Evolutionary conservation across 2,797 vertebrate genomes (phyloP).

Genomic region (Notamacropus eugenii): DNA sequence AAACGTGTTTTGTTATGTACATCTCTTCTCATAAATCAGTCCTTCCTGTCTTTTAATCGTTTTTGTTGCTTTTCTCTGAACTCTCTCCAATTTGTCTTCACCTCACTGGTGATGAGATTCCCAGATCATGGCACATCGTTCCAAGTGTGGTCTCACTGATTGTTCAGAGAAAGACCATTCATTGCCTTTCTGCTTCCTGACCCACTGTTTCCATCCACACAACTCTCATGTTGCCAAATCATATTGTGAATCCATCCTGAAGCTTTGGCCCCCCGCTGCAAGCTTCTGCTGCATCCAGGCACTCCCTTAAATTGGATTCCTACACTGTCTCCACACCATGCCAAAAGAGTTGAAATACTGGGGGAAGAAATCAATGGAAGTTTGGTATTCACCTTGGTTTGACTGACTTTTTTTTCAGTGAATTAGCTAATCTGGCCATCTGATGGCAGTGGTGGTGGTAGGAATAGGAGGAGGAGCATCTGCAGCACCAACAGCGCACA

Average conservation of each 20-base stretch:
- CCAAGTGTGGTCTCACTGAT: slow-evolving; percentile 72
- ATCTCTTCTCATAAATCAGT: slow-evolving; percentile 84
- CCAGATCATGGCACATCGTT: slow-evolving; percentile 75
- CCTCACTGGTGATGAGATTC: slow-evolving; percentile 82
- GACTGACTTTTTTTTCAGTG: background rate
- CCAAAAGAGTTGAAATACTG: slow-evolving; percentile 28
- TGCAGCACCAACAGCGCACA: background rate
- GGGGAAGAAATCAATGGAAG: background rate
- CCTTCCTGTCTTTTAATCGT: slow-evolving; percentile 81
- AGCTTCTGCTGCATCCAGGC: background rate
- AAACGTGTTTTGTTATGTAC: slow-evolving; percentile 82
- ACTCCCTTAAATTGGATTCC: slow-evolving; percentile 29
- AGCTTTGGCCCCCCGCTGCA: slow-evolving; percentile 28
- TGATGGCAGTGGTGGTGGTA: background rate
- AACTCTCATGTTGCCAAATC: slow-evolving; percentile 49
- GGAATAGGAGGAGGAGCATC: background rate
- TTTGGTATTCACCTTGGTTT: background rate
- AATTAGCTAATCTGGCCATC: background rate
- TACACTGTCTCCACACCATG: background rate
- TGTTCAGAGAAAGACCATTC: slow-evolving; percentile 73
- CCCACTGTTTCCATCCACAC: slow-evolving; percentile 73
- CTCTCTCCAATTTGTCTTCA: slow-evolving; percentile 81
- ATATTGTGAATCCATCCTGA: slow-evolving; percentile 52
- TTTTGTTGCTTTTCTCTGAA: slow-evolving; percentile 83
- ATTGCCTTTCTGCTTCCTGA: slow-evolving; percentile 77